A percentile compares a stretch with the other conserved stretches of the same genome.
phyloP scores from a whole-genome alignment of 1,140 invertebrate genomes.

The Tribolium castaneum region DNA sequence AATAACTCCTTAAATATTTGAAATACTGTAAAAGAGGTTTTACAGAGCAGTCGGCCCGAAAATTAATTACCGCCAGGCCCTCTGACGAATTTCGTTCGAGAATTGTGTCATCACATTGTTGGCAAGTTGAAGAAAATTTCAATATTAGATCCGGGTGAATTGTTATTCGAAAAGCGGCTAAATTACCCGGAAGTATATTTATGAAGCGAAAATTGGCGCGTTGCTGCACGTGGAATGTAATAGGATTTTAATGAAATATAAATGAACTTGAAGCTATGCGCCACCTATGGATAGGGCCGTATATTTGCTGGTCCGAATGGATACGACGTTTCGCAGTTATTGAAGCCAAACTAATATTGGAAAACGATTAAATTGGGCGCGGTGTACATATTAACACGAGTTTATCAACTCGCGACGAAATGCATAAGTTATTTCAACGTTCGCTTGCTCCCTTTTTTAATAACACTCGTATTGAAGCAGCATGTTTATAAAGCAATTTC shows the following conservation, averaged over 20 bases:
- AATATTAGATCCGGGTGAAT: conserved; percentile 1
- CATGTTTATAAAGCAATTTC: no score
- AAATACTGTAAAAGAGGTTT: conserved; percentile 14
- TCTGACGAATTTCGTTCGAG: neutral
- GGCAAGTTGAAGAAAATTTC: conserved; percentile 6
- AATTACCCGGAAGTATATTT: conserved; percentile 27
- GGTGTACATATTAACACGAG: conserved; percentile 1
- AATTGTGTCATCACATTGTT: conserved; percentile 3
- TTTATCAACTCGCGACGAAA: conserved; percentile 3
- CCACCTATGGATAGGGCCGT: neutral
- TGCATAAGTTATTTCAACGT: no score
- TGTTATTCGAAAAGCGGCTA: conserved; percentile 6
- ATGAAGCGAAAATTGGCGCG: conserved; percentile 18
- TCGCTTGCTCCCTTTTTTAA: no score
- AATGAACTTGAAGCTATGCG: conserved; percentile 7
- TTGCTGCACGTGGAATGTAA: conserved; percentile 15
- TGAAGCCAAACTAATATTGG: conserved; percentile 7
- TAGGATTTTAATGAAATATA: conserved; percentile 28
- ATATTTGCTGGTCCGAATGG: neutral
- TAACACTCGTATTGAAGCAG: no score
- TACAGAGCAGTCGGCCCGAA: neutral
- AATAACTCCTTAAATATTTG: conserved; percentile 11
- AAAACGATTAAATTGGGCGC: conserved; percentile 12
- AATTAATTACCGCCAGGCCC: conserved; percentile 3
- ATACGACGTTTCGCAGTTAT: neutral